Evolutionary conservation across 1,140 invertebrate species (phyloP).

Genomic region (Schlechtendalia chinensis): DNA sequence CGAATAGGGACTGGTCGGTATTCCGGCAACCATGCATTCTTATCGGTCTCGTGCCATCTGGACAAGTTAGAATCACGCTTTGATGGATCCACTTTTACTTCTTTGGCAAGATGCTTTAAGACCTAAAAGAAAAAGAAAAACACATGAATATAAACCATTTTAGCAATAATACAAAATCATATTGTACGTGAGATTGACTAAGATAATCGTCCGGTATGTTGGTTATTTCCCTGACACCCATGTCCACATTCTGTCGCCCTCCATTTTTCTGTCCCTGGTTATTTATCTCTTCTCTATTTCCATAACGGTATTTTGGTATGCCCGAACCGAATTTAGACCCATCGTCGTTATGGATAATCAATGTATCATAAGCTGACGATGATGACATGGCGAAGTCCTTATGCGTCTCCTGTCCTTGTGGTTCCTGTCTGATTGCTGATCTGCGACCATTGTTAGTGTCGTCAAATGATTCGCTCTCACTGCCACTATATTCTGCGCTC

Average conservation of each 20-base stretch:
- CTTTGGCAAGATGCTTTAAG: slow-evolving; percentile 81
- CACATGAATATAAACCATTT: background rate
- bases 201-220: slow-evolving; percentile 83
- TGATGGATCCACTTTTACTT: slow-evolving; percentile 66
- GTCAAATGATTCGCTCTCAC: slow-evolving; percentile 43
- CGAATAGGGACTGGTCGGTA: slow-evolving; percentile 1
- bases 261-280: slow-evolving; percentile 37
- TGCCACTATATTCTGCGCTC: slow-evolving; percentile 33
- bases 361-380: slow-evolving; percentile 75
- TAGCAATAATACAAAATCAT: background rate
- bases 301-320: slow-evolving; percentile 43
- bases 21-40: slow-evolving; percentile 17
- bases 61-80: slow-evolving; percentile 33
- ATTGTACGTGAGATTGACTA: slow-evolving; percentile 68
- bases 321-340: slow-evolving; percentile 19
- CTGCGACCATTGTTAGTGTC: slow-evolving; percentile 24
- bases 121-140: slow-evolving; percentile 60
- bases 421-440: slow-evolving; percentile 68
- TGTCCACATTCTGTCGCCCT: slow-evolving; percentile 52
- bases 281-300: slow-evolving; percentile 23
- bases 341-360: slow-evolving; percentile 70
- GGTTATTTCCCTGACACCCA: slow-evolving; percentile 69
- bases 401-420: slow-evolving; percentile 84
- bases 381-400: slow-evolving; percentile 62
- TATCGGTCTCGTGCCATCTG: slow-evolving; percentile 37